Evolutionary conservation across 2,888 invertebrate genomes (phyloP).

Genomic region (Epinotia bilunana): DNA sequence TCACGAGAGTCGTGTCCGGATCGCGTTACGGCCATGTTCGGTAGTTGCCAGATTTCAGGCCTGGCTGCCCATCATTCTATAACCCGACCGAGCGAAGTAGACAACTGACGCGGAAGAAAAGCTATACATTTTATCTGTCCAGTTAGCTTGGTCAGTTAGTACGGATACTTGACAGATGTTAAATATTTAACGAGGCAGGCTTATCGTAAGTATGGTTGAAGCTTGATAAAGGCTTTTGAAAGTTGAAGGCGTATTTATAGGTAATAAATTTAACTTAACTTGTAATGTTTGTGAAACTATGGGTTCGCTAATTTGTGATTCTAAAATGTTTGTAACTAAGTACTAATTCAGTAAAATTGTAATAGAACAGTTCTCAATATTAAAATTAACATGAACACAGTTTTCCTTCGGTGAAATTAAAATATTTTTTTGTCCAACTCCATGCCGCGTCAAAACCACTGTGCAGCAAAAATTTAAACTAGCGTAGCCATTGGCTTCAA

Average conservation of each 20-base stretch:
- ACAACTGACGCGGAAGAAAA: too few species aligned
- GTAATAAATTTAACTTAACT: neutral
- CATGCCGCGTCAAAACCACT: slow-evolving; percentile 14
- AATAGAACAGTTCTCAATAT: neutral
- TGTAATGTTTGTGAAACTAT: neutral
- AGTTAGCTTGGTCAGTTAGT: too few species aligned
- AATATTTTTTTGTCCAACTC: slow-evolving; percentile 3
- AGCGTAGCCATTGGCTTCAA: slow-evolving; percentile 32
- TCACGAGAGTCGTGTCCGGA: slow-evolving; percentile 53
- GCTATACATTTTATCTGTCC: too few species aligned
- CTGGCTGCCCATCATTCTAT: slow-evolving; percentile 39
- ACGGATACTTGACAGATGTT: slow-evolving; percentile 44
- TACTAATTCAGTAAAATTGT: neutral
- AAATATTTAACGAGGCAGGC: slow-evolving; percentile 39
- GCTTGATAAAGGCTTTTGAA: slow-evolving; percentile 20
- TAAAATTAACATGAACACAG: neutral
- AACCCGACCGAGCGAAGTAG: too few species aligned
- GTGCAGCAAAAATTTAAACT: slow-evolving; percentile 35
- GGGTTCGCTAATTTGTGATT: neutral
- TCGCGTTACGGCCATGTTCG: slow-evolving; percentile 53
- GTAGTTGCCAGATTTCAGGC: slow-evolving; percentile 50
- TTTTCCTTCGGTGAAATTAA: neutral
- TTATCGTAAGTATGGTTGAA: slow-evolving; percentile 23
- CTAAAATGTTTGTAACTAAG: neutral
- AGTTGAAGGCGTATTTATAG: neutral